Percentiles rank a stretch among this genome's conserved stretches.
These are phyloP conservation scores for Rhyzopertha dominica DNA, from an alignment of 1,140 invertebrate genomes.

Conservation along the genomic window DNA sequence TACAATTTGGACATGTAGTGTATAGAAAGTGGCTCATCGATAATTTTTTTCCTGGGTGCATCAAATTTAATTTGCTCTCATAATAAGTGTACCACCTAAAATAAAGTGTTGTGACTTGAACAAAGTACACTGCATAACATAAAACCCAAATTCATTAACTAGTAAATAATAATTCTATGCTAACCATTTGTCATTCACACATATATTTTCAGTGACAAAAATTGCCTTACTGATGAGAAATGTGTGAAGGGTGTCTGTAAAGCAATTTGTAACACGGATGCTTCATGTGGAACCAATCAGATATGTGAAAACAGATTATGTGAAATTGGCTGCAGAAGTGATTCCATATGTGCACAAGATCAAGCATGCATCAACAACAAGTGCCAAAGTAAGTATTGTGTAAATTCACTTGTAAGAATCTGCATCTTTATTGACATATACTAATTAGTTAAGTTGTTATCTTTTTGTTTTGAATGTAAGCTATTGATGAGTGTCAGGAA, in stretches of 20 bases:
- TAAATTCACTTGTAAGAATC: conserved; percentile 3
- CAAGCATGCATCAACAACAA: conserved; percentile 77
- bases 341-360: conserved; percentile 66
- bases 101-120: too few species aligned
- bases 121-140: too few species aligned
- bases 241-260: conserved; percentile 77
- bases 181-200: background rate
- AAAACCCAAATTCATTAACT: conserved; percentile 1
- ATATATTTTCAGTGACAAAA: conserved; percentile 57
- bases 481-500: too few species aligned
- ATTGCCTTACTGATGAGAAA: conserved; percentile 78
- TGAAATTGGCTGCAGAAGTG: conserved; percentile 75
- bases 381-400: conserved; percentile 60
- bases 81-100: too few species aligned
- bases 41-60: too few species aligned
- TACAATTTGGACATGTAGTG: too few species aligned
- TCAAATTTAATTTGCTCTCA: too few species aligned
- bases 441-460: conserved; percentile 3
- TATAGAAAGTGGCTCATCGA: too few species aligned
- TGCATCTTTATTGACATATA: conserved; percentile 5
- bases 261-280: conserved; percentile 78
- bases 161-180: background rate
- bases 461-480: conserved; percentile 4
- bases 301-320: conserved; percentile 85
- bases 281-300: conserved; percentile 70